Percentiles rank a stretch among this genome's conserved stretches.
Conservation (phyloP, 2,888 invertebrate species). For the Dryobota labecula region DNA sequence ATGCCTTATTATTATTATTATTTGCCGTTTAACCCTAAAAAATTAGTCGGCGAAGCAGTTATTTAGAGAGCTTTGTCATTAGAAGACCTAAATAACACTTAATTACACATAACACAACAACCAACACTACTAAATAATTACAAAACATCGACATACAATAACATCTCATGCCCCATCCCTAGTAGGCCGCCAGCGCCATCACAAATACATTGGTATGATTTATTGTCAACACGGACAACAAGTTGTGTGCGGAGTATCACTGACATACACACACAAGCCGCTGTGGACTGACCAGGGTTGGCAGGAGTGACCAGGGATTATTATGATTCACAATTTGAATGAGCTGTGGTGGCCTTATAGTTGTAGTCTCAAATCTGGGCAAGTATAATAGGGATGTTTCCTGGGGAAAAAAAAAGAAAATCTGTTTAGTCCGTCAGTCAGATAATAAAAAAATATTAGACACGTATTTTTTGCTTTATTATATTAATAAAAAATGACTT, state of each 20-base stretch:
- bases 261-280: slow-evolving; percentile 72
- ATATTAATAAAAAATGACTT: too few relatives aligned
- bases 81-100: neutral
- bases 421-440: too few relatives aligned
- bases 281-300: slow-evolving; percentile 48
- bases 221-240: slow-evolving; percentile 87
- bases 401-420: too few relatives aligned
- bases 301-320: neutral
- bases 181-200: slow-evolving; percentile 78
- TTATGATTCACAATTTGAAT: neutral
- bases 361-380: too few relatives aligned
- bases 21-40: neutral
- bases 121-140: neutral
- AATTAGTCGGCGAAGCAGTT: accelerated
- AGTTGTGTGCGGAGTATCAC: slow-evolving; percentile 86
- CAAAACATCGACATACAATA: slow-evolving; percentile 29
- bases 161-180: slow-evolving; percentile 30
- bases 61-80: neutral
- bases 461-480: too few relatives aligned
- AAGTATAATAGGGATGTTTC: too few relatives aligned
- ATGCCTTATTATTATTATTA: neutral
- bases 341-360: too few relatives aligned
- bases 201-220: slow-evolving; percentile 90
- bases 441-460: too few relatives aligned
- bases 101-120: neutral